Percentiles rank a stretch among this genome's conserved stretches.
Conservation (phyloP, 2,113 vertebrate genomes). For the Cheilinus undulatus region DNA sequence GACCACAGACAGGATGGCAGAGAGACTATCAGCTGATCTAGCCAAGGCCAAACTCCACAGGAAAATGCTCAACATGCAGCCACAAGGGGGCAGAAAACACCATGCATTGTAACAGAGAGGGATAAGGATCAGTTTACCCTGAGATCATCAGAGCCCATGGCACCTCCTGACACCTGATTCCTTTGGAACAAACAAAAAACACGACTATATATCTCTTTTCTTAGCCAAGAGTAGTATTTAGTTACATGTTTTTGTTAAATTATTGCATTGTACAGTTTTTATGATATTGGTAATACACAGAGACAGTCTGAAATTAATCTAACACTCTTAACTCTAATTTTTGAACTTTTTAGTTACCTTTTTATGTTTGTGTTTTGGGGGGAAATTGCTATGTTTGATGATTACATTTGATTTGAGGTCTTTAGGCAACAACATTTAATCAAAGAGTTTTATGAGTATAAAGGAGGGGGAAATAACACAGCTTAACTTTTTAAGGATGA, state of each 20-base stretch:
- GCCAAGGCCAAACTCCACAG: conserved; percentile 78
- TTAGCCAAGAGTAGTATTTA: not conserved
- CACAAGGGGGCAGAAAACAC: conserved; percentile 61
- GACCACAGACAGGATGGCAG: conserved; percentile 90
- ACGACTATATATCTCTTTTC: not conserved
- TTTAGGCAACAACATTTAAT: not conserved
- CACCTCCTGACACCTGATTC: not conserved
- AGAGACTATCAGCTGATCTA: conserved; percentile 87
- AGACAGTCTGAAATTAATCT: conserved; percentile 18
- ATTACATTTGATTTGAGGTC: not conserved
- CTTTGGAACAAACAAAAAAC: not conserved
- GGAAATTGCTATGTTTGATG: not conserved
- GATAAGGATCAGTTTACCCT: not conserved
- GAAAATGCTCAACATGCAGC: conserved; percentile 54
- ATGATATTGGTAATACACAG: conserved; percentile 27
- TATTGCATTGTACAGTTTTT: conserved; percentile 19
- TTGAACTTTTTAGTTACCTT: not conserved
- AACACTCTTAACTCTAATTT: conserved; percentile 9
- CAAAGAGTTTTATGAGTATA: not conserved
- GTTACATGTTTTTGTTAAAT: not conserved
- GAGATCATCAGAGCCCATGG: not conserved
- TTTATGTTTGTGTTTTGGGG: not conserved
- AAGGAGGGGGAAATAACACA: not conserved
- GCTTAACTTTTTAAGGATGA: not conserved
- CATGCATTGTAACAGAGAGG: conserved; percentile 11